Base-by-base conservation (phyloP, 1,140 invertebrate genomes). In the Pseudobourletiella spinata region DNA sequence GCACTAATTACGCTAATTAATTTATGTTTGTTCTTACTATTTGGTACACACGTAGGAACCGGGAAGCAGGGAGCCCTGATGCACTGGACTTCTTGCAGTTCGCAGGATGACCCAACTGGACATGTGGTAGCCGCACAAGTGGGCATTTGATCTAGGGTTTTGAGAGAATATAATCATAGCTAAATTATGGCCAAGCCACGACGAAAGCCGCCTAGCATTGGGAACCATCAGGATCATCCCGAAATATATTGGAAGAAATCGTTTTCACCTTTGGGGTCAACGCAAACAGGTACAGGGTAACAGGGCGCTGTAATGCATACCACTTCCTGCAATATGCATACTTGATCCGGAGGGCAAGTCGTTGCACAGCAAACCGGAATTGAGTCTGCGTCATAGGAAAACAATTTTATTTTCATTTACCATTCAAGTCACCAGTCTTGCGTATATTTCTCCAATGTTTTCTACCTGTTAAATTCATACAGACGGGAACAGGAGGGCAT, bases 51-150 rank as follows among this genome's bases (percentile, higher is more conserved):
- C 8, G 46, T 60, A 26, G 58, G 46, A 6, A 35, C 2, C 2
- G 58, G 58, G 11, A 15, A 25, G 28, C 58, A 60, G 18, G 58
- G 58, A 8, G 58, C 46, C 52, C 24, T 11, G n/a, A 51, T 52
- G 29, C 58, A 60, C 2, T 51, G n/a, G 14, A 60, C 58, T 52
- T 60, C 46, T 35, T 51, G 29, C 16, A 60, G n/a, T 18, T 29
- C 48, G 25, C 58, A 60, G 25, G 14, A n/a, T 11, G 46, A 39
- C 3, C 46, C 58, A n/a, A 8, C 22, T 24, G 11, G 3, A 25
- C 58, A 60, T 14, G 14, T 2, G 2, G 25, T 24, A 2, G n/a
- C 32, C 25, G 57, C 57, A 48, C 57, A 59, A 2, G 32, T 26
- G 22, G 11, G 11, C 35, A n/a, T 39, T 18, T 48, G 6, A 8